Evolutionary conservation across 2,888 invertebrate genomes (phyloP).

Genomic region (Drosophila tripunctata): DNA sequence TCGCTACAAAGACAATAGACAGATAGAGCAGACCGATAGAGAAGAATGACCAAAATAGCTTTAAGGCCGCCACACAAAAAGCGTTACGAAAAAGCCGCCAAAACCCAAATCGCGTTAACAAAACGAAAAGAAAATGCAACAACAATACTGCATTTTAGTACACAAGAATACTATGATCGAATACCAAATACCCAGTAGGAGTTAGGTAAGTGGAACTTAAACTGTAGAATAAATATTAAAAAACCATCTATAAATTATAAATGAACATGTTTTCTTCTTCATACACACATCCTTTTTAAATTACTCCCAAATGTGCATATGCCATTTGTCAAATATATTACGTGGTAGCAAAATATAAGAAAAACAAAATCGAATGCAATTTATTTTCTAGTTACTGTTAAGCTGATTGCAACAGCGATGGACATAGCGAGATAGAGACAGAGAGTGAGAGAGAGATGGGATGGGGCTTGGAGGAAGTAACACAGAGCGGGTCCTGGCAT

Average conservation of each 20-base stretch:
- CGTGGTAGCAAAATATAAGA: slow-evolving; percentile 37
- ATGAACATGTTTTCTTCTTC: background rate
- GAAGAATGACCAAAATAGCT: background rate
- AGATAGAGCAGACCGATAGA: background rate
- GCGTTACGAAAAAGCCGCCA: slow-evolving; percentile 38
- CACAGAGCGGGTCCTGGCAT: background rate
- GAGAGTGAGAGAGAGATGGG: background rate
- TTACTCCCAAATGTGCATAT: background rate
- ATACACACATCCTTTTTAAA: too few species aligned
- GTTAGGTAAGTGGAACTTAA: too few species aligned
- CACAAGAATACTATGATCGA: background rate
- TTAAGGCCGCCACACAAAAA: slow-evolving; percentile 42
- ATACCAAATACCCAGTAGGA: slow-evolving; percentile 2
- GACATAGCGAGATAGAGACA: slow-evolving; percentile 7
- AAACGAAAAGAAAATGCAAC: slow-evolving; percentile 19
- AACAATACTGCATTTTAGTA: slow-evolving; percentile 2
- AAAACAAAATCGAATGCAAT: slow-evolving; percentile 77
- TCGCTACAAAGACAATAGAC: slow-evolving; percentile 31
- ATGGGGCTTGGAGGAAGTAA: slow-evolving; percentile 11
- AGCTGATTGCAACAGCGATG: slow-evolving; percentile 76
- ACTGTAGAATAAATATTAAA: background rate
- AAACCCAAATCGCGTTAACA: slow-evolving; percentile 27
- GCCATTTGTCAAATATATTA: background rate
- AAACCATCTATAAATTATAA: background rate
- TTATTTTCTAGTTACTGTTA: slow-evolving; percentile 80